Evolutionary conservation across 2,797 vertebrate genomes (phyloP), one percentile per base, ranked within the genome.

Genomic region (Distichodus sexfasciatus): DNA sequence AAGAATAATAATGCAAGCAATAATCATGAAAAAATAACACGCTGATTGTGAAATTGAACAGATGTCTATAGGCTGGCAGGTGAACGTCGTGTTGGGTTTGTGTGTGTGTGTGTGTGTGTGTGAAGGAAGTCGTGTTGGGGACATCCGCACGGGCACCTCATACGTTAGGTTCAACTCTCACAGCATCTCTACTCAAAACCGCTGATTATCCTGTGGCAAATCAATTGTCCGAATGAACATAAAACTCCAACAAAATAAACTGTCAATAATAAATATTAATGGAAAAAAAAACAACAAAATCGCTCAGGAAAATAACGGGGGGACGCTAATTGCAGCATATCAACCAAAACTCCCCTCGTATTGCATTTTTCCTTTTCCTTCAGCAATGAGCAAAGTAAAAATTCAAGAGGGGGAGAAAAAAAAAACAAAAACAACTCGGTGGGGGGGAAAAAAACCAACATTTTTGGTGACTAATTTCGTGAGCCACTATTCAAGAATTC

Each of bases 401-500:
- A 81, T 75, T n/a, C 8, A 19, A 19, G 10, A 43, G 33, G 40
- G 36, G 44, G 44, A 44, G 62, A 55, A 69, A 65, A 50, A 43
- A 38, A 74, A 73, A 79, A 72, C 67, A 75, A 62, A 78, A 57
- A 76, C 59, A 82, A 35, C 65, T n/a, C n/a, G n/a, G n/a, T n/a
- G n/a, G n/a, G n/a, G n/a, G n/a, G n/a, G n/a, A n/a, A n/a, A n/a
- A n/a, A n/a, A n/a, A n/a, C n/a, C 46, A 69, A 69, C 55, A 8
- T 57, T 78, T 84, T 81, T 83, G 85, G 87, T 90, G 89, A 90
- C 87, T 85, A 87, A 87, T 82, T 75, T 84, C 80, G 81, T 84
- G 84, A 88, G 88, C 82, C 88, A 91, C 89, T 90, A 86, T 86
- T 90, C 70, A 87, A 85, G 76, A 79, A 88, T 87, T 89, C 87